A percentile compares a stretch with the other conserved stretches of the same genome.
Evolutionary conservation across 1,140 invertebrate genomes (phyloP).

Genomic region (Pseudomyrmex cubaensis): DNA sequence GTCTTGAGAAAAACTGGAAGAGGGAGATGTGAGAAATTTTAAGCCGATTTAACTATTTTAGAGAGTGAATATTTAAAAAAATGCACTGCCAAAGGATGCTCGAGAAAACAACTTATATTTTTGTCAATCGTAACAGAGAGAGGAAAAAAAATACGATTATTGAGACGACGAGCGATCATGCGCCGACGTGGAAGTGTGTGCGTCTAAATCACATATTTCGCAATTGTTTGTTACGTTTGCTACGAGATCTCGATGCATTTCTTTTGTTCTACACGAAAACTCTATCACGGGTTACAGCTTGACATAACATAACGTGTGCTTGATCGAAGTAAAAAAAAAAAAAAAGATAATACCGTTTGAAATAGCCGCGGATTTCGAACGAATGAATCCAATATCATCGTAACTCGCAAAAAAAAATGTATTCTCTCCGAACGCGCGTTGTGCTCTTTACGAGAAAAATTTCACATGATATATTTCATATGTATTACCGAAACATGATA

Average conservation of each 20-base stretch:
- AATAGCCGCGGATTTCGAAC: constrained; percentile 26
- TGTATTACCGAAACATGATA: constrained; percentile 13
- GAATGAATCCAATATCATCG: constrained; percentile 46
- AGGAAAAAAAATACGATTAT: constrained; percentile 37
- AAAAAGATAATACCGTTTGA: constrained; percentile 27
- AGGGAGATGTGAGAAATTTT: too few relatives aligned
- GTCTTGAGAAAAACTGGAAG: too few relatives aligned
- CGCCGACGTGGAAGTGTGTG: constrained; percentile 26
- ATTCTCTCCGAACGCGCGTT: neutral
- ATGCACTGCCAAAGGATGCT: neutral
- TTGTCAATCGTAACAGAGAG: neutral
- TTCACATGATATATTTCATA: neutral
- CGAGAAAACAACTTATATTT: neutral
- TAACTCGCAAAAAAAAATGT: constrained; percentile 36
- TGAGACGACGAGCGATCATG: constrained; percentile 46
- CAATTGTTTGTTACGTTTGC: constrained; percentile 18
- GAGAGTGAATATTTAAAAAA: neutral
- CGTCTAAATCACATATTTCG: constrained; percentile 40
- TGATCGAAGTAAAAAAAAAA: constrained; percentile 36
- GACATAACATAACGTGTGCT: constrained; percentile 53
- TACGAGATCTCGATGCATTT: constrained; percentile 35
- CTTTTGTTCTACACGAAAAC: constrained; percentile 42
- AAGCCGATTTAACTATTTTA: too few relatives aligned
- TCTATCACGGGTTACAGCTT: constrained; percentile 40
- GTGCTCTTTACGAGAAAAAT: neutral